A percentile compares a stretch with the other conserved stretches of the same genome.
Conservation (phyloP, 2,888 invertebrate genomes). For the Aphidius colemani region DNA sequence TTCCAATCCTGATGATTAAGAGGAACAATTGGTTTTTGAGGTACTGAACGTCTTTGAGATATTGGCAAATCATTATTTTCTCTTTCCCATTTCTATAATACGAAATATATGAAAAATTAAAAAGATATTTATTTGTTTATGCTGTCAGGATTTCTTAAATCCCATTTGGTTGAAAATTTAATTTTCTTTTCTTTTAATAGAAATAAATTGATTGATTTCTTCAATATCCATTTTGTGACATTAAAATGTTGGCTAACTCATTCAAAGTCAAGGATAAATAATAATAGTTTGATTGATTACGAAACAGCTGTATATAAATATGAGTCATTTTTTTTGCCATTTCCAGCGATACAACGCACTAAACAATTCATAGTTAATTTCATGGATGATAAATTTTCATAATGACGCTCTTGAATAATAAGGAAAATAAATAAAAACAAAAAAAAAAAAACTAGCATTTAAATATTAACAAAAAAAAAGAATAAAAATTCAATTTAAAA, state of each 20-base stretch:
- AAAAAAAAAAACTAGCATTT: too few species aligned
- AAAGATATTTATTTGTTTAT: too few species aligned
- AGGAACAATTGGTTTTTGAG: conserved; percentile 62
- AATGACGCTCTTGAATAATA: not conserved
- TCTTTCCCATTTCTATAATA: conserved; percentile 66
- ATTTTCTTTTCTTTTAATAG: not conserved
- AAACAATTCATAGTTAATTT: conserved; percentile 9
- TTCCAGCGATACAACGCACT: conserved; percentile 10
- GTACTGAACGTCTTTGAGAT: conserved; percentile 62
- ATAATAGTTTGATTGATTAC: not conserved
- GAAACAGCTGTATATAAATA: conserved; percentile 1
- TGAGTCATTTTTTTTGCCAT: conserved; percentile 7
- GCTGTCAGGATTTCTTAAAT: too few species aligned
- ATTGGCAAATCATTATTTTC: conserved; percentile 66
- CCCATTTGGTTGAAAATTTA: not conserved
- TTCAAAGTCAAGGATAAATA: not conserved
- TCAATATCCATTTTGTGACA: not conserved
- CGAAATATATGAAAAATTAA: too few species aligned
- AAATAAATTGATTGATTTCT: not conserved
- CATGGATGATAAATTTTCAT: conserved; percentile 3
- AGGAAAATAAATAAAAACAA: too few species aligned
- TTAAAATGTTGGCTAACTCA: not conserved
- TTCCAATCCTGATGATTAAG: conserved; percentile 63
- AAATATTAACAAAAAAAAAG: too few species aligned
- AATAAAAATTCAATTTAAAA: too few species aligned